Evolutionary conservation across 1,140 invertebrate genomes (phyloP).

Genomic region (Drosophila yakuba): DNA sequence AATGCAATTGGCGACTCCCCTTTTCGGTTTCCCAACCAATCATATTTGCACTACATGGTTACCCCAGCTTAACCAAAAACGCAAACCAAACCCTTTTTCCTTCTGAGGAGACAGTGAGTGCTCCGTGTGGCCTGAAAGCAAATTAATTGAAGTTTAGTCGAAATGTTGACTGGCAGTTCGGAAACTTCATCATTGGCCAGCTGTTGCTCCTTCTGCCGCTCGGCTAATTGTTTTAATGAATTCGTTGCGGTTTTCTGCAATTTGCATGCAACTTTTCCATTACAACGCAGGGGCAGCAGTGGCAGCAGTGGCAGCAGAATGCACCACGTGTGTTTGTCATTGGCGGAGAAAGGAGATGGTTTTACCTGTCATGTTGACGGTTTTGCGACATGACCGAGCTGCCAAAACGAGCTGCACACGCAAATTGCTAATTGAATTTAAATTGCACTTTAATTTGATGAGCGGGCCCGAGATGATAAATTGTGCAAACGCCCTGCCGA

Average conservation of each 20-base stretch:
- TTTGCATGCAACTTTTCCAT: conserved; percentile 78
- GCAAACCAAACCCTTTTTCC: background rate
- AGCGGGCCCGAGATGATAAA: conserved; percentile 64
- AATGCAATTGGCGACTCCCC: conserved; percentile 36
- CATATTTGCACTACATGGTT: conserved; percentile 14
- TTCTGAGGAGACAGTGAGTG: background rate
- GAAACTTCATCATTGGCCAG: conserved; percentile 41
- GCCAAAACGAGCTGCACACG: conserved; percentile 52
- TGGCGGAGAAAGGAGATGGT: conserved; percentile 10
- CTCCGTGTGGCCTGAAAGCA: conserved; percentile 8
- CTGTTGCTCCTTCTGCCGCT: conserved; percentile 62
- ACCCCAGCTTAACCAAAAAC: background rate
- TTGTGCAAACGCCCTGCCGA: conserved; percentile 73
- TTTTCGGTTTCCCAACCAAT: conserved; percentile 15
- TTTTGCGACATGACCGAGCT: conserved; percentile 38
- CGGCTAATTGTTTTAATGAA: conserved; percentile 81
- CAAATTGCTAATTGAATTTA: conserved; percentile 82
- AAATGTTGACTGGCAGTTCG: conserved; percentile 43
- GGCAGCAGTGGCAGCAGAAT: background rate
- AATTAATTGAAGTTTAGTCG: conserved; percentile 47
- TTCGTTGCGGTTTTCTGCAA: conserved; percentile 78
- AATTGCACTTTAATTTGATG: conserved; percentile 82
- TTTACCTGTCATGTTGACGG: conserved; percentile 55
- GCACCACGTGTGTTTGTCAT: conserved; percentile 35
- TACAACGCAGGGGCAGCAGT: conserved; percentile 25